Conservation (phyloP, 2,888 invertebrate species). For the Mythimna impura region DNA sequence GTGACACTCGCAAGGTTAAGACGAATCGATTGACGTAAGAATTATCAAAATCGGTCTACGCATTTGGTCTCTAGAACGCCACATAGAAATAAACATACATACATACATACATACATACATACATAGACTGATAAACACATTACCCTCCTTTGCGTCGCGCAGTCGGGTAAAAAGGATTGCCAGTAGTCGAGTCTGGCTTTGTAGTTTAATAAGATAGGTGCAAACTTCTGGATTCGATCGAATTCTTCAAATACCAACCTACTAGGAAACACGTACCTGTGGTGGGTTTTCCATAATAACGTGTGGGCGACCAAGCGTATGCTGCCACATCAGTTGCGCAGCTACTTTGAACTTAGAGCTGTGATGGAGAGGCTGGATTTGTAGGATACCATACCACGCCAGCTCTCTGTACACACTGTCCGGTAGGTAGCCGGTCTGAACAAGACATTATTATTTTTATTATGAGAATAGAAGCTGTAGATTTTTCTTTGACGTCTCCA, state of each 20-base stretch:
- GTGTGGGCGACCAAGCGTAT: slow-evolving; percentile 86
- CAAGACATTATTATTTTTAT: slow-evolving; percentile 15
- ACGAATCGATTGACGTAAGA: too few relatives aligned
- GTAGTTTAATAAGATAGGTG: not conserved
- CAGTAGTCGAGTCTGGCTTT: too few relatives aligned
- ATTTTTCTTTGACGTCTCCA: not conserved
- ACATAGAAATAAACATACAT: too few relatives aligned
- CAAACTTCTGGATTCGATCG: not conserved
- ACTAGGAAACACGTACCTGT: slow-evolving; percentile 72
- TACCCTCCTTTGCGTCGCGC: too few relatives aligned
- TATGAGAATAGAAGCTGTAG: not conserved
- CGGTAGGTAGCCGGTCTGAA: slow-evolving; percentile 86
- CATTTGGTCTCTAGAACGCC: too few relatives aligned
- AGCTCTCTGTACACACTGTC: slow-evolving; percentile 87
- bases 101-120: too few relatives aligned
- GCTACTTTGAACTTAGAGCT: slow-evolving; percentile 86
- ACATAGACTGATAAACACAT: too few relatives aligned
- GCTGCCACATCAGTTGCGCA: slow-evolving; percentile 87
- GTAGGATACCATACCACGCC: slow-evolving; percentile 88
- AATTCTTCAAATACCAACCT: too few relatives aligned
- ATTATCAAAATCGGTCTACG: too few relatives aligned
- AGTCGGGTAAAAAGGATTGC: too few relatives aligned
- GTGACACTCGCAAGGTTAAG: too few relatives aligned
- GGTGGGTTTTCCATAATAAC: slow-evolving; percentile 87
- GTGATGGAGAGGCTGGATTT: slow-evolving; percentile 86